Evolutionary conservation across 1,140 invertebrate genomes (phyloP), one percentile per base, ranked within the genome.

Genomic region (Ylistrum balloti): DNA sequence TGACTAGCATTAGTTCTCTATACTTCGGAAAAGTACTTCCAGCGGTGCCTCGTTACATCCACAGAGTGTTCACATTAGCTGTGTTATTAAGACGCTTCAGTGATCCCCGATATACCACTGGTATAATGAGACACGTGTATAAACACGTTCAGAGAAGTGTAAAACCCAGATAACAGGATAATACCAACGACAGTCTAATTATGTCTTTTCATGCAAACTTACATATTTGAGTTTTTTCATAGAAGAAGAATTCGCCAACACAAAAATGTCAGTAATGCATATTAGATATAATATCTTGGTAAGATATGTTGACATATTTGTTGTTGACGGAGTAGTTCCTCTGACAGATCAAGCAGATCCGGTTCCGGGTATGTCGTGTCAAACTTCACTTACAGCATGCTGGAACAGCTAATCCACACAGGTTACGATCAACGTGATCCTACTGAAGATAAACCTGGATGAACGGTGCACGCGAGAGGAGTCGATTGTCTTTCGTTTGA

Each of bases 161-260:
- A 74, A 56, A 56, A 3, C 9, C 28, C 56, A 74, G 56, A 74
- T 74, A 74, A n/a, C 22, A 74, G 56, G 22, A 74, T 74, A 74
- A 28, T 74, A 28, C 56, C 0, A 74, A 74, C 28, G 56, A 74
- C 56, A 74, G 56, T 28, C 56, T 74, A 74, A 74, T 74, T 74
- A 74, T 28, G 22, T n/a, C 22, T 74, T 28, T 74, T 28, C 56
- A 74, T 74, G n/a, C 56, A 74, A 74, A 11, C 22, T n/a, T 74
- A 74, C 56, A 74, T 74, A 74, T 74, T 74, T 74, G 56, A 5
- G 56, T 74, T 28, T 74, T n/a, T 74, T 74, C 3, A 74, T 74
- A 17, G 28, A 28, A 74, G 56, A 11, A 74, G n/a, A 9, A 74
- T 74, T 74, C 56, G n/a, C 22, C 20, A 74, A 74, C 56, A 74